A percentile compares a stretch with the other conserved stretches of the same genome.
Evolutionary conservation across 53 echinoderm and acorn worm species (phyloP).

Genomic region (Crossaster papposus): DNA sequence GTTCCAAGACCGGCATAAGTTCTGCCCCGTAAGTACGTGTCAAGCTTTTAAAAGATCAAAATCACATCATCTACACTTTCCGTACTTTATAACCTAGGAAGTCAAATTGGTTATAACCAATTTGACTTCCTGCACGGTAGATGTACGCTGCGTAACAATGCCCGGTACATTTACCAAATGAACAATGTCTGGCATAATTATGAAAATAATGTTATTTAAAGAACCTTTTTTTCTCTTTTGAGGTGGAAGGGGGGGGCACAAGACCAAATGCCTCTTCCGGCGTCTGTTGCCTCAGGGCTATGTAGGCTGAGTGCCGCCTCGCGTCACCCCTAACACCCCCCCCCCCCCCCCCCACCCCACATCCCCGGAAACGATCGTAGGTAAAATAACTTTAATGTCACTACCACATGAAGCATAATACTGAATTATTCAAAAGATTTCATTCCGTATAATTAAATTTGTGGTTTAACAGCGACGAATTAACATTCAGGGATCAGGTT

Average conservation of each 20-base stretch:
- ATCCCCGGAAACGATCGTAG: background rate
- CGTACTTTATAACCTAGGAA: background rate
- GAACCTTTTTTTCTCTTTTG: background rate
- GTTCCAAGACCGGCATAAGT: background rate
- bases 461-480: slow-evolving; percentile 3
- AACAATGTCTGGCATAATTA: background rate
- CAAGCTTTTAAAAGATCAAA: background rate
- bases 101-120: no score
- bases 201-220: background rate
- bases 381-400: background rate
- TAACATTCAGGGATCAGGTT: slow-evolving; percentile 21
- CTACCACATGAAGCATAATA: background rate
- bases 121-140: background rate
- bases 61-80: background rate
- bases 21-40: background rate
- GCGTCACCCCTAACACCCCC: no score
- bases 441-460: slow-evolving; percentile 13
- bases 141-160: background rate
- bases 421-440: slow-evolving; percentile 4
- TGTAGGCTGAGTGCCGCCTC: background rate
- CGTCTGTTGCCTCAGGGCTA: background rate
- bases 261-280: background rate
- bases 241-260: background rate
- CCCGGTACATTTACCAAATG: slow-evolving; percentile 25
- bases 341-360: no score